Evolutionary conservation across 1,140 invertebrate species (phyloP).

Genomic region (Trachymyrmex septentrionalis): DNA sequence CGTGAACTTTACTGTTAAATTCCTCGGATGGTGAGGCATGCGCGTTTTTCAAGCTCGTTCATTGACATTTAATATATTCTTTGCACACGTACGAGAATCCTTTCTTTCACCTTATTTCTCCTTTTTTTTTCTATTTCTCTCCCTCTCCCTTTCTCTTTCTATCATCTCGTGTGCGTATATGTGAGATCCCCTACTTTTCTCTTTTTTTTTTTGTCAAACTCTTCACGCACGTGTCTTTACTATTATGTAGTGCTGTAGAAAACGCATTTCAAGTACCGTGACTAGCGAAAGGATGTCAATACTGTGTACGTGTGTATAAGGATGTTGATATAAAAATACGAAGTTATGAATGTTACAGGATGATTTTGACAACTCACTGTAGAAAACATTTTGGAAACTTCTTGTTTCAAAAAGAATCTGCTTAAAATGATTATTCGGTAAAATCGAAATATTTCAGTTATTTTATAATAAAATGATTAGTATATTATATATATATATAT

Average conservation of each 20-base stretch:
- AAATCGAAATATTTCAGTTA: neutral
- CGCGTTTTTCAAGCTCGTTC: constrained; percentile 49
- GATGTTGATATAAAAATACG: constrained; percentile 5
- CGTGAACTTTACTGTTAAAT: constrained; percentile 54
- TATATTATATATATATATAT: neutral
- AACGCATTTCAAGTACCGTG: constrained; percentile 47
- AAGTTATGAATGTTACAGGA: neutral
- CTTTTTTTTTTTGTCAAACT: constrained; percentile 62
- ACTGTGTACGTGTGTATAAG: neutral
- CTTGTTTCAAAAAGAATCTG: neutral
- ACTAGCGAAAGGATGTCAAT: constrained; percentile 58
- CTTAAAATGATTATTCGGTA: neutral
- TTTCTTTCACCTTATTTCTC: constrained; percentile 6
- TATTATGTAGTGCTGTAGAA: constrained; percentile 55
- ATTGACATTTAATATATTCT: constrained; percentile 65
- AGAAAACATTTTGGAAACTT: neutral
- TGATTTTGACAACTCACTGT: constrained; percentile 13
- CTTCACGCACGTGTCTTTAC: constrained; percentile 26
- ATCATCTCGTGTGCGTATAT: neutral
- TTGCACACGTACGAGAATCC: constrained; percentile 52
- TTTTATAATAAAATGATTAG: neutral
- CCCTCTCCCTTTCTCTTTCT: neutral
- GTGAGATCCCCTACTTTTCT: neutral
- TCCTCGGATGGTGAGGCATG: constrained; percentile 25
- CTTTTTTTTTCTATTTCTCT: neutral